phyloP scores from a whole-genome alignment of 2,113 vertebrate species.

The Pogona vitticeps region DNA sequence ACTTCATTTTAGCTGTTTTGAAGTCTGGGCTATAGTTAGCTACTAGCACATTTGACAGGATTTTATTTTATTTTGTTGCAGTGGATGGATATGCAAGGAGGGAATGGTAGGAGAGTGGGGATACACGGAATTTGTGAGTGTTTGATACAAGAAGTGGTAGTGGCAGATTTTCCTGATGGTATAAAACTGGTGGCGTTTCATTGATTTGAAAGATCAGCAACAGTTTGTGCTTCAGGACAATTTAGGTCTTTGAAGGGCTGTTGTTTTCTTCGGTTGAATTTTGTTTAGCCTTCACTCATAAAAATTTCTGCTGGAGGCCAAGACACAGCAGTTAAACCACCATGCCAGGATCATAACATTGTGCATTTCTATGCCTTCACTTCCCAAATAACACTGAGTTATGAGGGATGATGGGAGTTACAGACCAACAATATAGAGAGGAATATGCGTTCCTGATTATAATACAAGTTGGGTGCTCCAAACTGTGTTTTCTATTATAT shows the following conservation, averaged over 20 bases:
- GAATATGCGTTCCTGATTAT: not conserved
- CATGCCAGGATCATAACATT: not conserved
- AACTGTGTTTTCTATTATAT: not conserved
- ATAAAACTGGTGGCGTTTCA: slow-evolving; percentile 37
- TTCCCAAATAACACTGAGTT: not conserved
- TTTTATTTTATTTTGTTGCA: slow-evolving; percentile 47
- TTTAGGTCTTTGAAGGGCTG: not conserved
- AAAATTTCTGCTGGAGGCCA: not conserved
- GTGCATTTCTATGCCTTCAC: not conserved
- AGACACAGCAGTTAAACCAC: not conserved
- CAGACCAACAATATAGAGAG: not conserved
- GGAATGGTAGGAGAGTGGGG: not conserved
- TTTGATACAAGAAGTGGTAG: slow-evolving; percentile 41
- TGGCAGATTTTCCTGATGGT: slow-evolving; percentile 45
- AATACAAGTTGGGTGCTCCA: not conserved
- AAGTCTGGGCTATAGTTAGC: slow-evolving; percentile 67
- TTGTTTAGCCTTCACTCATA: not conserved
- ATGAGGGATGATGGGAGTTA: not conserved
- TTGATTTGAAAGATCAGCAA: not conserved
- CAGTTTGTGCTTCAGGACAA: not conserved
- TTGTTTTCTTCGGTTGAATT: not conserved
- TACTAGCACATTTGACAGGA: not conserved
- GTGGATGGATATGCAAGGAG: slow-evolving; percentile 46
- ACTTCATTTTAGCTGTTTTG: slow-evolving; percentile 53
- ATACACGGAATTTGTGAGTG: slow-evolving; percentile 27